Base-by-base conservation (phyloP, 2,797 vertebrate genomes). In the Leucoraja ocellata region DNA sequence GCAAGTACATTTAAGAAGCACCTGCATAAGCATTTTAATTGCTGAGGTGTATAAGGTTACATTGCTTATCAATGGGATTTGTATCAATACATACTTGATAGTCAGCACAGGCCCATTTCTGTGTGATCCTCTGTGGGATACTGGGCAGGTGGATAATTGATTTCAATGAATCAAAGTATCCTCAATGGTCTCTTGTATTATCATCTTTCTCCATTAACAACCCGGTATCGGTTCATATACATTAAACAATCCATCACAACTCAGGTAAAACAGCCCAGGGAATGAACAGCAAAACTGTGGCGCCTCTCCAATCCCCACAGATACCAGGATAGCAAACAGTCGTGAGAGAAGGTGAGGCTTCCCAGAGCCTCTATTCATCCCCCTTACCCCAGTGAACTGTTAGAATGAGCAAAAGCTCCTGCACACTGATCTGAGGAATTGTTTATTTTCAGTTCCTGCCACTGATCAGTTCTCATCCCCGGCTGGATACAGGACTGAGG, bases 401-500 rank as follows among this genome's bases (percentile, higher is more conserved):
- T 63, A 28, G 28, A 63, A 11, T 36, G 8, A 21, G n/a, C 61
- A 68, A 63, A 36, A 1, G n/a, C 14, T 73, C 9, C 5, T 65
- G 84, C 6, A 21, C n/a, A 68, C 36, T 36, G 61, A 88, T 16
- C 65, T 68, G n/a, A 88, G 65, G 5, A 65, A 2, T 16, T 65
- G 1, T 88, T 88, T 65, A 63, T 16, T 25, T 2, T n/a, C n/a
- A 4, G 61, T 14, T 65, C 5, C 61, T 65, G 65, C 61, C 61
- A 65, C 63, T 2, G 36, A 32, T 65, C 65, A 65, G n/a, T 4
- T n/a, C 4, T 92, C 21, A 4, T 46, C 68, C 25, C 2, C 25
- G 4, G 71, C 39, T 46, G 90, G 90, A 23, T 92, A 92, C 23
- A 97, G 91, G 93, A 98, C 93, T 1, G 97, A 96, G 16, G 95